phyloP scores from a whole-genome alignment of 2,113 vertebrate genomes.

The Diphyllodes magnificus region DNA sequence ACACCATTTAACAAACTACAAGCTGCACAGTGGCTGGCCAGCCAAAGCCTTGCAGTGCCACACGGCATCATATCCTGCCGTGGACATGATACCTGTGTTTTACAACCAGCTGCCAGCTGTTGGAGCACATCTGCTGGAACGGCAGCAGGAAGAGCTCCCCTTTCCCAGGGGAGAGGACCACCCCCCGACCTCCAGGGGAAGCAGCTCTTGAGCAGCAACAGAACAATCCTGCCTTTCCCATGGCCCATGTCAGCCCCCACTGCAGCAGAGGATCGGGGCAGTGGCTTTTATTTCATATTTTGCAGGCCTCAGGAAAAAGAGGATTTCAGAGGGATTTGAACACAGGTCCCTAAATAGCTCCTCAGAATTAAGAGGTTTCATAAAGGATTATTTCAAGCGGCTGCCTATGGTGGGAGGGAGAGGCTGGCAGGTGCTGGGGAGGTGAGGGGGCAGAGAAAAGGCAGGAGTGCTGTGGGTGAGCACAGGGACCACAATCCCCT shows the following conservation, averaged over 20 bases:
- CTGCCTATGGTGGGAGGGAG: neutral
- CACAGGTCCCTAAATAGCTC: slow-evolving; percentile 47
- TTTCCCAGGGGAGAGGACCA: neutral
- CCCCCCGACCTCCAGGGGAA: neutral
- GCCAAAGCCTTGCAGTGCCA: neutral
- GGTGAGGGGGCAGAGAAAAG: neutral
- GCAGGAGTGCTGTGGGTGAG: neutral
- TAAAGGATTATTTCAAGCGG: neutral
- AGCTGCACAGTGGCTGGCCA: accelerated
- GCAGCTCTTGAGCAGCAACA: neutral
- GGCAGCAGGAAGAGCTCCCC: neutral
- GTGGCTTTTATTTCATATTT: slow-evolving; percentile 1
- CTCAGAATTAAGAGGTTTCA: slow-evolving; percentile 43
- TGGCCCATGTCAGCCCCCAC: accelerated
- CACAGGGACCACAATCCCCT: neutral
- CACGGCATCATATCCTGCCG: accelerated
- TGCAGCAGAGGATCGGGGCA: neutral
- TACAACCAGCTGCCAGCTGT: neutral
- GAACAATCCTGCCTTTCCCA: neutral
- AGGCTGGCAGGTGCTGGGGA: neutral
- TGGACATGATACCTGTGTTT: accelerated
- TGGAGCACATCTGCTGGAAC: neutral
- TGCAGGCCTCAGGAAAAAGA: neutral
- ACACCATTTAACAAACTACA: neutral
- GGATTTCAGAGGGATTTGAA: slow-evolving; percentile 45